Conservation (phyloP, 2,797 vertebrate species). For the Enoplosus armatus region DNA sequence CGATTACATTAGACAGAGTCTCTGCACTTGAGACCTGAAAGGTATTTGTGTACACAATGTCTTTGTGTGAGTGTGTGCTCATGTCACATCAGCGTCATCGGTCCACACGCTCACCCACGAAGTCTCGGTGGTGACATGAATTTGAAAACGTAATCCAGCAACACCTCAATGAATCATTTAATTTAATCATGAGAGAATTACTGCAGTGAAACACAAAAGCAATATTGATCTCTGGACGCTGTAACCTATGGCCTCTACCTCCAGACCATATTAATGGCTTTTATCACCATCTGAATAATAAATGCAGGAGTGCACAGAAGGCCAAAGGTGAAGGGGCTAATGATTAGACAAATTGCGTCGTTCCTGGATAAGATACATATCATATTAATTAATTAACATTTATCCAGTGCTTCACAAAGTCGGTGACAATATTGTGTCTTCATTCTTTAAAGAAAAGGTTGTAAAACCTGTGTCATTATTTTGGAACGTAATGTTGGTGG, state of each 20-base stretch:
- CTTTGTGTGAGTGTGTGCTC: neutral
- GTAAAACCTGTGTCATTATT: neutral
- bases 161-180: conserved; percentile 27
- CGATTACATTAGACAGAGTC: conserved; percentile 26
- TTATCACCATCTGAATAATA: conserved; percentile 53
- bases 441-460: neutral
- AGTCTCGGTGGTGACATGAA: neutral
- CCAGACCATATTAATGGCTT: conserved; percentile 29
- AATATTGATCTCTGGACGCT: conserved; percentile 49
- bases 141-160: neutral
- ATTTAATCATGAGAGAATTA: conserved; percentile 12
- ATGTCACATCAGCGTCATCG: neutral
- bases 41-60: conserved; percentile 33
- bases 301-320: conserved; percentile 21
- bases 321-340: conserved; percentile 23
- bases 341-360: conserved; percentile 17
- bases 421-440: neutral
- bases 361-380: neutral
- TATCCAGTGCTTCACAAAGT: neutral
- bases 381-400: conserved; percentile 5
- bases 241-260: conserved; percentile 45
- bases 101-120: neutral
- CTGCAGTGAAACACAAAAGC: conserved; percentile 10
- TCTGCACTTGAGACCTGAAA: conserved; percentile 48
- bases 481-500: neutral